phyloP scores from a whole-genome alignment of 2,113 vertebrate species.

The Nymphicus hollandicus region DNA sequence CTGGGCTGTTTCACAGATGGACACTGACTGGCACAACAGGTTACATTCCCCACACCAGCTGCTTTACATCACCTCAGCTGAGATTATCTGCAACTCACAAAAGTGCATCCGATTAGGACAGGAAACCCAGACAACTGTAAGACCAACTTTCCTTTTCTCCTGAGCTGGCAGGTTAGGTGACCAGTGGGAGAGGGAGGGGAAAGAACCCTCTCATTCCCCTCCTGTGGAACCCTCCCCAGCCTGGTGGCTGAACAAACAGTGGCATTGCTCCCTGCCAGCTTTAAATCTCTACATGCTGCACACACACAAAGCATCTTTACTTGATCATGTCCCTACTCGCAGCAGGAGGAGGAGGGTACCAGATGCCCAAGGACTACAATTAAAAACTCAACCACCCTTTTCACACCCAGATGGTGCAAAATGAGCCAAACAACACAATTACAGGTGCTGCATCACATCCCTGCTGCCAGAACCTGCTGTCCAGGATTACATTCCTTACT shows the following conservation, averaged over 20 bases:
- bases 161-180: background rate
- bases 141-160: background rate
- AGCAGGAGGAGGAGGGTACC: background rate
- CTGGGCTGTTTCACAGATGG: background rate
- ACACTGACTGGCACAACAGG: background rate
- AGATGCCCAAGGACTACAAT: background rate
- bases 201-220: background rate
- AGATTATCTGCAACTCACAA: background rate
- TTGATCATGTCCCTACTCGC: background rate
- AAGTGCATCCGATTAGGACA: accelerated
- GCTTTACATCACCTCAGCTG: background rate
- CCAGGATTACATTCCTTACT: constrained; percentile 12
- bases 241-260: background rate
- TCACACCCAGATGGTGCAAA: constrained; percentile 28
- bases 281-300: background rate
- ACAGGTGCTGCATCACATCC: background rate
- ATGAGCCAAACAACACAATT: background rate
- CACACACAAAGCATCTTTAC: background rate
- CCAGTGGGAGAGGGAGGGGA: background rate
- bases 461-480: constrained; percentile 16
- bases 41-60: background rate
- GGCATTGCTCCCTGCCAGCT: background rate
- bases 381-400: background rate
- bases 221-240: background rate
- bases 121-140: background rate